Conservation (phyloP, 23 tunicate genomes). For the Trididemnum clinides region DNA sequence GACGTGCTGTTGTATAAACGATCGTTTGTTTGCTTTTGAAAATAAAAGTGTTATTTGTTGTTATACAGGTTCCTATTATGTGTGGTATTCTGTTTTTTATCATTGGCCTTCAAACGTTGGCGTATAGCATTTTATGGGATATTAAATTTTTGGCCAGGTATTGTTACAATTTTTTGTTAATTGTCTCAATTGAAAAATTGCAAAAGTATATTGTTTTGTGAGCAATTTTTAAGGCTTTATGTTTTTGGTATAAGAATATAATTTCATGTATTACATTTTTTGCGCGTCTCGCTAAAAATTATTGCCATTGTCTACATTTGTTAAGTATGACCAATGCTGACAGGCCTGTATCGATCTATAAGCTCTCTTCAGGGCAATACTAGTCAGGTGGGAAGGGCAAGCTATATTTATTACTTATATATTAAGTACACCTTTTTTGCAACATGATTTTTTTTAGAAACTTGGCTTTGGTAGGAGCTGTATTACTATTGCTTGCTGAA, state of each 20-base stretch:
- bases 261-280: too few relatives aligned
- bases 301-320: too few relatives aligned
- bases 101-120: constrained; percentile 95
- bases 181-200: neutral
- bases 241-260: too few relatives aligned
- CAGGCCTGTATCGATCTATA: too few relatives aligned
- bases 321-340: too few relatives aligned
- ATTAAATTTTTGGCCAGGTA: constrained; percentile 96
- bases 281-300: too few relatives aligned
- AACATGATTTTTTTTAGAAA: constrained; percentile 54
- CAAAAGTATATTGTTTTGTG: neutral
- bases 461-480: constrained; percentile 98
- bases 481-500: constrained; percentile 85
- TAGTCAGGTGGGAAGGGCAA: too few relatives aligned
- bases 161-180: too few relatives aligned
- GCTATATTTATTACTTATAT: neutral
- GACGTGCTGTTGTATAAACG: too few relatives aligned
- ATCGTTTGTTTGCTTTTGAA: too few relatives aligned
- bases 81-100: constrained; percentile 90
- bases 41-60: too few relatives aligned
- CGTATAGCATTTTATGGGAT: constrained; percentile 98
- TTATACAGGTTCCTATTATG: constrained; percentile 81
- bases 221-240: neutral
- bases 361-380: too few relatives aligned
- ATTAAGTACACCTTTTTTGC: neutral